A percentile compares a stretch with the other conserved stretches of the same genome.
Evolutionary conservation across 2,113 vertebrate species (phyloP).

Genomic region (Pleuronectes platessa): DNA sequence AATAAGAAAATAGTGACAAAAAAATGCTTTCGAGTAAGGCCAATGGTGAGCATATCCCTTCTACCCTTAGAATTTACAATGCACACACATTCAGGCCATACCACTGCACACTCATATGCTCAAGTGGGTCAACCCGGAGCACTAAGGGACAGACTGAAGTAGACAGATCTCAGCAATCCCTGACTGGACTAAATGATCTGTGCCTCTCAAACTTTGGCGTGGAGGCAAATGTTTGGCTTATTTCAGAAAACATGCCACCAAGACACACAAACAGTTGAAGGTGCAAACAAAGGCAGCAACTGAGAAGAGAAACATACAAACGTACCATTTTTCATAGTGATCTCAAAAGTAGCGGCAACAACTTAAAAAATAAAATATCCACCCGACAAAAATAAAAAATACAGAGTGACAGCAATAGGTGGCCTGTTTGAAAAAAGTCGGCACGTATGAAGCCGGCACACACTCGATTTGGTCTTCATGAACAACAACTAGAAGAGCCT

Average conservation of each 20-base stretch:
- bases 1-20: too few relatives aligned
- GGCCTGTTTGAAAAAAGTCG: neutral
- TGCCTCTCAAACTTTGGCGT: neutral
- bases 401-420: too few relatives aligned
- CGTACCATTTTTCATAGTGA: constrained; percentile 55
- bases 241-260: constrained; percentile 3
- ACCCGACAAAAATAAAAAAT: neutral
- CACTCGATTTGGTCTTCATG: constrained; percentile 3
- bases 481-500: constrained; percentile 12
- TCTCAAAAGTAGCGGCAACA: neutral
- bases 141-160: neutral
- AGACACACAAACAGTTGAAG: neutral
- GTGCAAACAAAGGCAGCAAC: neutral
- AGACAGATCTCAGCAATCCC: constrained; percentile 36
- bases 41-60: neutral
- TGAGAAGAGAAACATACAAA: neutral
- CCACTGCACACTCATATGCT: constrained; percentile 19
- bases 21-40: neutral
- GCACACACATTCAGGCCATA: constrained; percentile 20
- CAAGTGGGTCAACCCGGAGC: constrained; percentile 37
- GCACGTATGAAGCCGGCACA: neutral
- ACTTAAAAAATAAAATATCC: neutral
- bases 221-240: neutral
- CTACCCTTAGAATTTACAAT: neutral
- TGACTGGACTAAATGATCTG: constrained; percentile 48